Base-by-base conservation (phyloP, 2,113 vertebrate species). In the Perognathus longimembris region DNA sequence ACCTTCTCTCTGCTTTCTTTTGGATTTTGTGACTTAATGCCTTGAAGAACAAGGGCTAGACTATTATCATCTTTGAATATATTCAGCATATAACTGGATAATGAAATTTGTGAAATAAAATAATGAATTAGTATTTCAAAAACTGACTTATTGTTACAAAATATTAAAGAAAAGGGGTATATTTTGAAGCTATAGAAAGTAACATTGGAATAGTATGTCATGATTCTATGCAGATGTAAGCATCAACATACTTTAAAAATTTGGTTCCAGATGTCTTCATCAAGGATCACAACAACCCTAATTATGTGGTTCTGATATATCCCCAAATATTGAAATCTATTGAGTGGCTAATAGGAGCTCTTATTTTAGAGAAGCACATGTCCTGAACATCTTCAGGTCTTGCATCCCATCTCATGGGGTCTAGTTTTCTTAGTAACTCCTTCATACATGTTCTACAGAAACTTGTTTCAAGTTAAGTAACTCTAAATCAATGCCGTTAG, bases 141-240 rank as follows among this genome's bases (percentile, higher is more conserved):
- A 85, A 89, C 1, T 32, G 4, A 12, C 15, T 18, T 88, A 63
- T 77, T 17, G 54, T 94, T 28, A 69, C 6, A 42, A 45, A 71
- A 61, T 12, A 20, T 3, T 38, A 34, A 50, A 22, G 7, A 24
- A 50, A 3, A 59, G 4, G 20, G 22, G 14, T 17, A 38, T 40
- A 75, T 69, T 94, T 83, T 90, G 42, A 94, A 93, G 69, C 4
- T 28, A 70, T 0, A 81, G 4, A 74, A 83, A 87, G 69, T 64
- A 59, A 83, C 85, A 59, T 57, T 63, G 0, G 11, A n/a, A n/a
- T 0, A 36, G 18, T 1, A 54, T 8, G 59, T 61, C 7, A 32
- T 63, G 71, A 36, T 38, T 14, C 28, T 86, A 76, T 86, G 5
- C 4, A 84, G 12, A 76, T 5, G 11, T 18, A 83, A 67, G 42